phyloP scores from a whole-genome alignment of 2,113 vertebrate genomes.

The Ursus arctos region DNA sequence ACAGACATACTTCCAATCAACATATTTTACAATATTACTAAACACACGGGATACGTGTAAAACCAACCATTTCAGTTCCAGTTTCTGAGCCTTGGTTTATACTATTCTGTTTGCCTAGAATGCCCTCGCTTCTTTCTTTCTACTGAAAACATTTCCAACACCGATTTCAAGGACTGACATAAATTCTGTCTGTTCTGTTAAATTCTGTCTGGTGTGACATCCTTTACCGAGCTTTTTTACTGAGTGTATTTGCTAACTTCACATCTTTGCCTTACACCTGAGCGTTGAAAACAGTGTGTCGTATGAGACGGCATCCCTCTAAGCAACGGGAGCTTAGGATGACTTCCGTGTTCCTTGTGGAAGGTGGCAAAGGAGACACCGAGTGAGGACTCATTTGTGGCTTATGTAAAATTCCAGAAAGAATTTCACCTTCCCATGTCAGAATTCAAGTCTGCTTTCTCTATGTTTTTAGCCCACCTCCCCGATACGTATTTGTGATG shows the following conservation, averaged over 20 bases:
- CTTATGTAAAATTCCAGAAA: neutral
- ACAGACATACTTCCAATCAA: neutral
- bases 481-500: accelerated
- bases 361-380: neutral
- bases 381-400: neutral
- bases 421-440: neutral
- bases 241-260: neutral
- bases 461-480: neutral
- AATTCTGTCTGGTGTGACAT: neutral
- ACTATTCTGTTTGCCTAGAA: accelerated
- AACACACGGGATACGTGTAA: accelerated
- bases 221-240: neutral
- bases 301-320: neutral
- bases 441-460: neutral
- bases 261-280: neutral
- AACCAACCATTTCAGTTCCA: neutral
- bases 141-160: neutral
- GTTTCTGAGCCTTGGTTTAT: neutral
- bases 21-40: neutral
- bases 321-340: too few relatives aligned
- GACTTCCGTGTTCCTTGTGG: neutral
- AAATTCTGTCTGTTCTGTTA: neutral
- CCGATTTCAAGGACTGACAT: neutral
- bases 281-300: neutral
- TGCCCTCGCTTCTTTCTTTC: neutral